phyloP scores from a whole-genome alignment of 2,888 invertebrate genomes.

The Dugesia japonica region DNA sequence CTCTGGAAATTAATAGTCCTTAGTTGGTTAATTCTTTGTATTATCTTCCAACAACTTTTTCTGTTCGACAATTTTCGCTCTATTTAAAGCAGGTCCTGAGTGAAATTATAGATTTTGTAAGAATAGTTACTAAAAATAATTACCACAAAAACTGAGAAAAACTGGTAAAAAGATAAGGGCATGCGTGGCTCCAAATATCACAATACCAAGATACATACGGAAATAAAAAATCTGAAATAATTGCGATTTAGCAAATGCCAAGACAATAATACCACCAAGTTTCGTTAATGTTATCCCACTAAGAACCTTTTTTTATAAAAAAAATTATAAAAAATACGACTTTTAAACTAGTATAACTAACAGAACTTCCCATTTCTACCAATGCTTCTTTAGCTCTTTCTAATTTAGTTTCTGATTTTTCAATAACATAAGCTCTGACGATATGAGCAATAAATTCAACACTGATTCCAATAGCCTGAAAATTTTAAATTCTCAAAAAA shows the following conservation, averaged over 20 bases:
- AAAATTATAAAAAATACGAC: constrained; percentile 20
- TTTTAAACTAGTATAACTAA: too few relatives aligned
- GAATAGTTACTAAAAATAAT: not conserved
- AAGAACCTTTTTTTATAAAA: constrained; percentile 57
- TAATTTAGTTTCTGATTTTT: constrained; percentile 58
- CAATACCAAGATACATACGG: constrained; percentile 91
- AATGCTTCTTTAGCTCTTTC: constrained; percentile 67
- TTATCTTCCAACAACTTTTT: not conserved
- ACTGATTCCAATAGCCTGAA: constrained; percentile 79
- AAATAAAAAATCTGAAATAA: constrained; percentile 85
- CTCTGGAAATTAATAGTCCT: too few relatives aligned
- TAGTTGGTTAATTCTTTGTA: too few relatives aligned
- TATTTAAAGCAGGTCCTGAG: not conserved
- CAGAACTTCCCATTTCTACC: constrained; percentile 77
- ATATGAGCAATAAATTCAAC: constrained; percentile 97
- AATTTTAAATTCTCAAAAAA: too few relatives aligned
- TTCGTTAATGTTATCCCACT: constrained; percentile 94
- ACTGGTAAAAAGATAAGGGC: constrained; percentile 92
- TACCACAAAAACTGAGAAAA: constrained; percentile 53
- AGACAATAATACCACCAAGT: constrained; percentile 83
- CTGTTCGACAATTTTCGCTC: not conserved
- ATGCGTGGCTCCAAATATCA: constrained; percentile 83
- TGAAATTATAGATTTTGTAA: not conserved
- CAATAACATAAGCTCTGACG: constrained; percentile 73
- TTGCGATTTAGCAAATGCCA: constrained; percentile 90